Evolutionary conservation across 2,797 vertebrate genomes (phyloP).

Genomic region (Brachyalestes nurse): DNA sequence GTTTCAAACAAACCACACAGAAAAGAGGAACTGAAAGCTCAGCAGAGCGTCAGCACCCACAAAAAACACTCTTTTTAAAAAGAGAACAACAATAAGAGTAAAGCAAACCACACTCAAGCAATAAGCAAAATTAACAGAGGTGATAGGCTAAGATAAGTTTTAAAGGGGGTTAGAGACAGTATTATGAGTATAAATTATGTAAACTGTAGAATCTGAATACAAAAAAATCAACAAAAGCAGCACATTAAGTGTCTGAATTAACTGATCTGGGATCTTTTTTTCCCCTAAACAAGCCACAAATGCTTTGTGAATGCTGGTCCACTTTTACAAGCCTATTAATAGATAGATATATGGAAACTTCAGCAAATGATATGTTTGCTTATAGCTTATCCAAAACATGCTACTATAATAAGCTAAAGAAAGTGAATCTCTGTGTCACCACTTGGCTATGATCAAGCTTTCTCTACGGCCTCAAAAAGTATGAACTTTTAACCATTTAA

Average conservation of each 20-base stretch:
- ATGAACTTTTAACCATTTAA: too few species aligned
- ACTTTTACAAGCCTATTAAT: neutral
- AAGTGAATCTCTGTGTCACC: neutral
- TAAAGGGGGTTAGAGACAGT: neutral
- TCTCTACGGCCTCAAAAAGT: too few species aligned
- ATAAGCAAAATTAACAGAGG: neutral
- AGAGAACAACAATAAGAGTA: neutral
- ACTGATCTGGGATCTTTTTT: neutral
- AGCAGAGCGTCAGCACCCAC: slow-evolving; percentile 1
- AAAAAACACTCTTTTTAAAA: neutral
- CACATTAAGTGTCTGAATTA: neutral
- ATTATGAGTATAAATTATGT: neutral
- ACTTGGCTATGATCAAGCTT: too few species aligned
- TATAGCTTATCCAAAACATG: neutral
- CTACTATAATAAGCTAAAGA: neutral
- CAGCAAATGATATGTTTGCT: neutral
- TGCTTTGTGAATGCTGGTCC: neutral
- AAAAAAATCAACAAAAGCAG: neutral
- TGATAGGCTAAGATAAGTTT: neutral
- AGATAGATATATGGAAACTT: neutral
- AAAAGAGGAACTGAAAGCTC: slow-evolving; percentile 32
- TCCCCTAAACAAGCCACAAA: too few species aligned
- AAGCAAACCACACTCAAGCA: neutral
- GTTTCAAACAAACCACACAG: neutral
- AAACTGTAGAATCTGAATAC: neutral